Base-by-base conservation (phyloP, 35 echinoderm and acorn worm genomes). In the Amphiura filiformis region DNA sequence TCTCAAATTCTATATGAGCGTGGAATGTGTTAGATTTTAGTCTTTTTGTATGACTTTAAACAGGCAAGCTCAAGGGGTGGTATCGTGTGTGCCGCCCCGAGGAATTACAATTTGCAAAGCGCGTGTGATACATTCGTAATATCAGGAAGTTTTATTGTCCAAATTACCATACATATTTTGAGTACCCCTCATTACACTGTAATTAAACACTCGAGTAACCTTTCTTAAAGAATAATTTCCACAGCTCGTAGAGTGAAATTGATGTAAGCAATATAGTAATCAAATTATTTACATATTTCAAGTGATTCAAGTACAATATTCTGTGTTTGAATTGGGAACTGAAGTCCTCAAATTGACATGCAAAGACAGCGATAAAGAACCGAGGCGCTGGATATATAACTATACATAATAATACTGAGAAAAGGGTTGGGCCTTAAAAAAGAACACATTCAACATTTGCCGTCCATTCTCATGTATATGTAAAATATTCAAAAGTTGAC, bases 61-160 rank as follows among this genome's bases (percentile, higher is more conserved):
- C 61, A 70, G 61, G 61, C 61, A 70, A 70, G 61, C 61, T 70
- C 1, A 15, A 70, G 61, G 61, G 61, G 61, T 70, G 61, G 61
- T 70, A 70, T 70, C 61, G 61, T 70, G 28, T 70, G 61, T 70
- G 2, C 7, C 61, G 61, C 61, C 61, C 61, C 28, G 61, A 70
- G 61, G 61, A 70, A 70, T 70, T 26, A 70, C 61, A 70, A 70
- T 70, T 70, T 70, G 17, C 2, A 70, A 70, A 23, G 61, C 61
- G 61, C 61, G 61, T 70, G 61, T 23, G 28, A 15, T 70, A 70
- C 61, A 70, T 70, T 18, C 61, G 26, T 70, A 70, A 15, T 15
- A 26, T n/a, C 61, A 70, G 61, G 61, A 70, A 70, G 61, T 70
- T 70, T 52, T 70, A 70, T 70, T 70, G 61, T 70, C 61, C 61